These are phyloP conservation scores for Hexactinellida sp. DNA, from an alignment of 37 sponge, comb jelly and placozoan genomes.

Conservation along the genomic window DNA sequence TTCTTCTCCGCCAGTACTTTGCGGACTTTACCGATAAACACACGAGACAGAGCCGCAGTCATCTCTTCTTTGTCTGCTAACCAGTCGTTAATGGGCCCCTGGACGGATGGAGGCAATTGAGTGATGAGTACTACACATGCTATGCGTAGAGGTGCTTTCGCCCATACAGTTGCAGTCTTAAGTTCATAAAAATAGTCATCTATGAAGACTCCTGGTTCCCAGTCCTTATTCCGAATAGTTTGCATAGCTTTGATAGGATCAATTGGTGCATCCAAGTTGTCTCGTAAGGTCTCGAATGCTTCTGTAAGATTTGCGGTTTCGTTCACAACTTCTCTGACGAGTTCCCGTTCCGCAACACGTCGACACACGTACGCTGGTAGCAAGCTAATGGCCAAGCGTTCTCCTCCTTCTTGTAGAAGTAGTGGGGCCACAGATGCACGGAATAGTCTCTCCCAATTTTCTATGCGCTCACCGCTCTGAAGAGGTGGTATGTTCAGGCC, in stretches of 20 bases:
- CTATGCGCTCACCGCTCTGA: background rate
- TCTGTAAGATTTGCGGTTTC: background rate
- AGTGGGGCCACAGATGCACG: background rate
- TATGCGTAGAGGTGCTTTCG: background rate
- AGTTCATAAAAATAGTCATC: background rate
- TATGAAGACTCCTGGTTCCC: too few species aligned
- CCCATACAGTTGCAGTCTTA: background rate
- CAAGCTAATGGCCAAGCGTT: background rate
- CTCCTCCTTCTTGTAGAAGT: background rate
- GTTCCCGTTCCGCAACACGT: background rate
- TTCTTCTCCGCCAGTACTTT: background rate
- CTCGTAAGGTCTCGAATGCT: background rate
- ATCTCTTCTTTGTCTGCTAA: background rate
- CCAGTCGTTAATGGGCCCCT: background rate
- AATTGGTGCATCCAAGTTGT: background rate
- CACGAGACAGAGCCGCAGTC: too few species aligned
- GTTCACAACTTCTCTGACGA: background rate
- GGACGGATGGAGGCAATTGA: too few species aligned
- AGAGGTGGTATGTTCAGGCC: too few species aligned
- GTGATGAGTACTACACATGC: background rate
- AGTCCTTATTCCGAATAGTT: background rate
- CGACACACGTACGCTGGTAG: background rate
- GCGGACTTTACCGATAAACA: background rate
- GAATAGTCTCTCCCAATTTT: background rate
- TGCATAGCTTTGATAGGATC: background rate